phyloP scores from a whole-genome alignment of 2,797 vertebrate species.

The Sebastes vulpes region DNA sequence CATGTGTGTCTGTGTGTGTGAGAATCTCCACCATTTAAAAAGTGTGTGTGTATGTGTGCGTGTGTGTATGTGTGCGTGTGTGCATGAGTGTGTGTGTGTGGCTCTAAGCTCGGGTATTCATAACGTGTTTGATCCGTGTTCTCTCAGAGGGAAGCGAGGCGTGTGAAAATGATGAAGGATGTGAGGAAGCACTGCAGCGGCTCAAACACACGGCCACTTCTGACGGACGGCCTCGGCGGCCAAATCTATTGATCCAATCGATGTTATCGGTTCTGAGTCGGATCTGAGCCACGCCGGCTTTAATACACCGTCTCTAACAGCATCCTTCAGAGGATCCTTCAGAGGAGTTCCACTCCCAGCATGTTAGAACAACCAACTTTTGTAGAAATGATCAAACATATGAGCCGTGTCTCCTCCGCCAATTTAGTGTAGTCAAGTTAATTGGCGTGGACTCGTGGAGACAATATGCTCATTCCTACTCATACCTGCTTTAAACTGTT shows the following conservation, averaged over 20 bases:
- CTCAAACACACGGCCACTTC: background rate
- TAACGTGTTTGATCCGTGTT: slow-evolving; percentile 17
- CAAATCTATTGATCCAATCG: slow-evolving; percentile 20
- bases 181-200: background rate
- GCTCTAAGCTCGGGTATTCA: background rate
- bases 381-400: background rate
- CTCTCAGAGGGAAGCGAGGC: slow-evolving; percentile 5
- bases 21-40: background rate
- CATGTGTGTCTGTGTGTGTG: background rate
- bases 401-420: background rate
- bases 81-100: background rate
- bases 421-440: slow-evolving; percentile 11
- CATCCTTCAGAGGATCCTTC: background rate
- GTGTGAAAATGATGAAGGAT: slow-evolving; percentile 9
- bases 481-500: slow-evolving; percentile 32
- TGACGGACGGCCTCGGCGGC: slow-evolving; percentile 1
- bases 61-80: too few relatives aligned
- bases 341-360: background rate
- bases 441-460: slow-evolving; percentile 11
- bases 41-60: too few relatives aligned
- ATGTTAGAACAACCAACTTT: slow-evolving; percentile 11
- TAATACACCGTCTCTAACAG: background rate
- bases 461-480: background rate
- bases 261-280: background rate
- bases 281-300: slow-evolving; percentile 1